These are phyloP conservation scores for Galleria mellonella DNA, from an alignment of 1,140 invertebrate genomes.

Conservation along the genomic window DNA sequence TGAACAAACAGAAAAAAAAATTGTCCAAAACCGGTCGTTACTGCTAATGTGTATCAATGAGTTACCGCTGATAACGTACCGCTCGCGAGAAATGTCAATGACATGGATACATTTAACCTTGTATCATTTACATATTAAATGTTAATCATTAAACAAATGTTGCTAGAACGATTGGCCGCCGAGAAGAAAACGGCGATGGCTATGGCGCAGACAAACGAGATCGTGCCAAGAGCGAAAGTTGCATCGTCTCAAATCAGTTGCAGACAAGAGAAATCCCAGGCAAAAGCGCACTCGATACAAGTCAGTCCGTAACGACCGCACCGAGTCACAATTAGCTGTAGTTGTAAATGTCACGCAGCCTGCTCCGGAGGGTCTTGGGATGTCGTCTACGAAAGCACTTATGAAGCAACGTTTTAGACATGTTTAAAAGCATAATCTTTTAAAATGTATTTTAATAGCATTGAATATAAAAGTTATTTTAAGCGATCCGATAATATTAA, in stretches of 20 bases:
- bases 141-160: slow-evolving; percentile 20
- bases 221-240: slow-evolving; percentile 53
- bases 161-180: slow-evolving; percentile 4
- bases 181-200: slow-evolving; percentile 22
- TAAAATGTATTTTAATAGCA: too few species aligned
- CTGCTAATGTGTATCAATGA: not conserved
- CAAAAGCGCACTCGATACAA: slow-evolving; percentile 41
- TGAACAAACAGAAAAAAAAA: not conserved
- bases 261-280: slow-evolving; percentile 46
- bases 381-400: slow-evolving; percentile 24
- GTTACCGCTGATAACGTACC: not conserved
- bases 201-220: slow-evolving; percentile 30
- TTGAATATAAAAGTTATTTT: too few species aligned
- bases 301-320: slow-evolving; percentile 40
- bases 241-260: slow-evolving; percentile 51
- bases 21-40: not conserved
- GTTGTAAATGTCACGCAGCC: slow-evolving; percentile 55
- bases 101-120: slow-evolving; percentile 3
- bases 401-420: slow-evolving; percentile 8
- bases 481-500: too few species aligned
- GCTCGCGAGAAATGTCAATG: slow-evolving; percentile 9
- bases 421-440: too few species aligned
- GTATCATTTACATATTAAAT: slow-evolving; percentile 6
- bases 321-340: slow-evolving; percentile 45
- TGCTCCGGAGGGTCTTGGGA: not conserved